phyloP scores from a whole-genome alignment of 2,888 invertebrate species.

The Trichogramma evanescens region DNA sequence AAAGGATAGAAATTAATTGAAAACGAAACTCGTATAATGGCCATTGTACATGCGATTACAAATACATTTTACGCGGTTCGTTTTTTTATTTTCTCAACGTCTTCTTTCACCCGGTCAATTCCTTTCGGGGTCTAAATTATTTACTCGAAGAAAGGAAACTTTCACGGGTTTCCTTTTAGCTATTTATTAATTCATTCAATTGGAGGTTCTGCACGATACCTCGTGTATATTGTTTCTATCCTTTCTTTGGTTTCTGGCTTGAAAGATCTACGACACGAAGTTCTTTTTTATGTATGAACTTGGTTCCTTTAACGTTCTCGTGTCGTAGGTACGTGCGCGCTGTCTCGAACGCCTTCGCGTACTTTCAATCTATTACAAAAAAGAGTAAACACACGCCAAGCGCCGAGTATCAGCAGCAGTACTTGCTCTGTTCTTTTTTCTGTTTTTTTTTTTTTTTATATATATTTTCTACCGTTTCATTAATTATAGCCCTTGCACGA shows the following conservation, averaged over 20 bases:
- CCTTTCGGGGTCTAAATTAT: constrained; percentile 18
- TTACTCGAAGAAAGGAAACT: neutral
- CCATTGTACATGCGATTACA: constrained; percentile 38
- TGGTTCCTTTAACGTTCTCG: neutral
- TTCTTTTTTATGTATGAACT: neutral
- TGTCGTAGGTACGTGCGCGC: neutral
- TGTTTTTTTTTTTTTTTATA: neutral
- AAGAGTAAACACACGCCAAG: neutral
- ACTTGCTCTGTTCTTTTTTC: neutral
- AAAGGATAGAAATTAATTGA: constrained; percentile 14
- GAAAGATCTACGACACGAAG: neutral
- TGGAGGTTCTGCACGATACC: constrained; percentile 23
- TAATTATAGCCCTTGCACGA: no score
- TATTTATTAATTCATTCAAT: constrained; percentile 7
- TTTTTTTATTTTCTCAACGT: no score
- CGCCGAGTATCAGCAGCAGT: neutral
- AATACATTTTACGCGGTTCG: constrained; percentile 25
- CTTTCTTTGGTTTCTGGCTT: constrained; percentile 23
- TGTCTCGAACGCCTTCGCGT: neutral
- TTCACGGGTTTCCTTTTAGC: no score
- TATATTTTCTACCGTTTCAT: neutral
- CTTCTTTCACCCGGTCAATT: constrained; percentile 23
- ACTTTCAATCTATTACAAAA: neutral
- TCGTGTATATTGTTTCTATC: neutral
- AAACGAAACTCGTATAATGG: constrained; percentile 26